These are phyloP conservation scores for Anadara kagoshimensis DNA, from an alignment of 1,140 invertebrate genomes.

Conservation along the genomic window DNA sequence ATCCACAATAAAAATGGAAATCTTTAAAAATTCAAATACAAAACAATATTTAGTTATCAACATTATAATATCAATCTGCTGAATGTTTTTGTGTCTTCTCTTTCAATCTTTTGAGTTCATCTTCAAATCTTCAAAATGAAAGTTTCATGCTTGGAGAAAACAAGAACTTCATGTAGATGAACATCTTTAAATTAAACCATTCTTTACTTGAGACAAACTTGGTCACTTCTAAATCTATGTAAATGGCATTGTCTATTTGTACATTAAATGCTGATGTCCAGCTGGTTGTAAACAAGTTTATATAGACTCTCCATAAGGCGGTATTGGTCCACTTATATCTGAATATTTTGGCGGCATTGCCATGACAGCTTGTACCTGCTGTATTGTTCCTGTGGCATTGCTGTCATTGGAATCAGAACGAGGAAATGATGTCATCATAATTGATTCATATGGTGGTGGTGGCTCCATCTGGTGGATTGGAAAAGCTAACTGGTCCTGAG, in stretches of 20 bases:
- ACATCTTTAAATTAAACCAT: too few relatives aligned
- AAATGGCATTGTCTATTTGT: not conserved
- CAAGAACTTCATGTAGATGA: too few relatives aligned
- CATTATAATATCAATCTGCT: too few relatives aligned
- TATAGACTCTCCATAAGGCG: slow-evolving; percentile 47
- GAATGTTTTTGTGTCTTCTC: too few relatives aligned
- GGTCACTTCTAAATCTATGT: too few relatives aligned
- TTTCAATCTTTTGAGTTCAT: too few relatives aligned
- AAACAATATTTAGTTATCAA: too few relatives aligned
- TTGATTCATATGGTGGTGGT: slow-evolving; percentile 54
- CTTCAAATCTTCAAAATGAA: too few relatives aligned
- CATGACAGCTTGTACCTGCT: slow-evolving; percentile 35
- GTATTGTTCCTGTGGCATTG: slow-evolving; percentile 14
- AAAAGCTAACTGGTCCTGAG: slow-evolving; percentile 48
- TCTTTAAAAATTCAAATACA: too few relatives aligned
- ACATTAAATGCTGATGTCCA: not conserved
- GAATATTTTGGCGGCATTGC: slow-evolving; percentile 54
- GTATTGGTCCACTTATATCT: slow-evolving; percentile 49
- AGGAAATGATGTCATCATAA: slow-evolving; percentile 37
- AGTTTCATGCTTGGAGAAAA: too few relatives aligned
- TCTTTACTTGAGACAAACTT: too few relatives aligned
- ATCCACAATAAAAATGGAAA: too few relatives aligned
- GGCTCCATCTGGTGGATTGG: slow-evolving; percentile 32
- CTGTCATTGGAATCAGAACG: slow-evolving; percentile 1
- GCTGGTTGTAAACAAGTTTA: not conserved